Evolutionary conservation across 2,113 vertebrate genomes (phyloP).

Genomic region (Tychaedon coryphoeus): DNA sequence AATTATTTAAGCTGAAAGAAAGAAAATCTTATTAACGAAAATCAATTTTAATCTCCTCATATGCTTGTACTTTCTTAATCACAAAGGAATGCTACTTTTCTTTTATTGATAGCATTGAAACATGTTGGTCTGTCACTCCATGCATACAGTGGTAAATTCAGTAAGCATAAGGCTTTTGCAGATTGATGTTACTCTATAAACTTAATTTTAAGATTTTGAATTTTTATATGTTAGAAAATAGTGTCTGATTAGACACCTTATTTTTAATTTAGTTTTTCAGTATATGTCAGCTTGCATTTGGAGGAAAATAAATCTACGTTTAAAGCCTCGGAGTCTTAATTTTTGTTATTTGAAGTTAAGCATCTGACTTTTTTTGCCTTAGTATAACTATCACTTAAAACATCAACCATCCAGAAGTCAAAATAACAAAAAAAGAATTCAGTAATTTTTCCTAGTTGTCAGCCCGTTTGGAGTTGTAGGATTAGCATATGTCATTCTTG

Average conservation of each 20-base stretch:
- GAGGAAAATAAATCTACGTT: constrained; percentile 37
- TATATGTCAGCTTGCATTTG: background rate
- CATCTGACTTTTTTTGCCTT: background rate
- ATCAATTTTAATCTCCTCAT: background rate
- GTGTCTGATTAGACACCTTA: background rate
- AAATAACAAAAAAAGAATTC: background rate
- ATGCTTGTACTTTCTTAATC: background rate
- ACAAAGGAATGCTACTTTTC: background rate
- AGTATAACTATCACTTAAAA: background rate
- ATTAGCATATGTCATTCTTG: constrained; percentile 1
- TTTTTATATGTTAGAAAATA: background rate
- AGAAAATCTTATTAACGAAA: constrained; percentile 41
- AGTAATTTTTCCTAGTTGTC: background rate
- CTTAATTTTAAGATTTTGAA: background rate
- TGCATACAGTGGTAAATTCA: background rate
- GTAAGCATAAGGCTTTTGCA: background rate
- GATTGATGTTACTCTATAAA: background rate
- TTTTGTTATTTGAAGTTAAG: background rate
- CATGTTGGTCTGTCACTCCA: background rate
- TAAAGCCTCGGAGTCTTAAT: background rate
- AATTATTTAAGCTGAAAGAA: background rate
- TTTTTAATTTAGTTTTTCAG: background rate
- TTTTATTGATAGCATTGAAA: background rate
- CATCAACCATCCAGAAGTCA: background rate
- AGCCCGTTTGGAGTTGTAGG: background rate